Conservation (phyloP, 2,888 invertebrate genomes). For the Diploptera punctata region DNA sequence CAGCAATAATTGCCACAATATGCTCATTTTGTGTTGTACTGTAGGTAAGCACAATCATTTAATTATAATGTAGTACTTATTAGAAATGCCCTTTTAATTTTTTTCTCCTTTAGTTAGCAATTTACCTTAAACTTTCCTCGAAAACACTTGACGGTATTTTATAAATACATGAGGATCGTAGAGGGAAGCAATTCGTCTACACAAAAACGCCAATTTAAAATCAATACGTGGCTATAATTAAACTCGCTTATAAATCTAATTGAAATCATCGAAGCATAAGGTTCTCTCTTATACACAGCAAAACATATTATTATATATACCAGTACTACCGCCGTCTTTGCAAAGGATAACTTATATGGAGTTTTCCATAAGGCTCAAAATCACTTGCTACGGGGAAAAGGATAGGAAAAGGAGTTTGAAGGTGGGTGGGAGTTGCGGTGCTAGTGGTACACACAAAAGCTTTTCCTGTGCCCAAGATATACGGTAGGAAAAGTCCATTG, state of each 20-base stretch:
- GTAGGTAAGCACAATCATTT: too few relatives aligned
- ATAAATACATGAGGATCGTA: background rate
- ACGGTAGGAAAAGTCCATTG: constrained; percentile 41
- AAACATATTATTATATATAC: constrained; percentile 13
- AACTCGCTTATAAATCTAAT: constrained; percentile 34
- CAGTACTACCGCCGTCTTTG: constrained; percentile 26
- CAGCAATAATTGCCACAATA: too few relatives aligned
- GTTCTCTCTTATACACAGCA: constrained; percentile 18
- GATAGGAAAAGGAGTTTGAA: background rate
- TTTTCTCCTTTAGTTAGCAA: too few relatives aligned
- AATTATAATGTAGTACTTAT: too few relatives aligned
- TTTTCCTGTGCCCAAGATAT: constrained; percentile 30
- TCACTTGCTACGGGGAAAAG: constrained; percentile 29
- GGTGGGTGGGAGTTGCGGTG: background rate
- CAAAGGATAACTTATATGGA: constrained; percentile 39
- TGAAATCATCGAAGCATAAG: constrained; percentile 35
- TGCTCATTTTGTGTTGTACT: too few relatives aligned
- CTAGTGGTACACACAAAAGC: constrained; percentile 26
- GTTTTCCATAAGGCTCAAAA: constrained; percentile 37
- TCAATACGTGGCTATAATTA: constrained; percentile 39
- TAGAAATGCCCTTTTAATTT: too few relatives aligned
- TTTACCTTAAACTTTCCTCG: too few relatives aligned
- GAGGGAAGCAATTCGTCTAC: background rate
- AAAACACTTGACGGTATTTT: background rate
- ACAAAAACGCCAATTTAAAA: constrained; percentile 28